Evolutionary conservation across 2,888 invertebrate genomes (phyloP).

Genomic region (Himalopsyche kuldschensis): DNA sequence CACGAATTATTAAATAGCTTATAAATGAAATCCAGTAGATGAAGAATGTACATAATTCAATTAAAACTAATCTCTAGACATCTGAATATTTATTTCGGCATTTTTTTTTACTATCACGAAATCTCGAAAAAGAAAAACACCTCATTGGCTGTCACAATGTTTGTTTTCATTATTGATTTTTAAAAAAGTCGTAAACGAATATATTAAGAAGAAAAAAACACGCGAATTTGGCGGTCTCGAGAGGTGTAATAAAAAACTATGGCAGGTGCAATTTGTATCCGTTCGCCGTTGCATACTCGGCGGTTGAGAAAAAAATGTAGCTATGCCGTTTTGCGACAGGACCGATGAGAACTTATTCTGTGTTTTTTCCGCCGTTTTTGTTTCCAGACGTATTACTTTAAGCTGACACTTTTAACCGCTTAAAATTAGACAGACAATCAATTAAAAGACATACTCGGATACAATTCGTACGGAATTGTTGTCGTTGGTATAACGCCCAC

Average conservation of each 20-base stretch:
- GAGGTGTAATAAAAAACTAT: background rate
- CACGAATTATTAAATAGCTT: too few species aligned
- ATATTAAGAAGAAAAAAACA: background rate
- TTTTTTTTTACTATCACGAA: background rate
- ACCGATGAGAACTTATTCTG: background rate
- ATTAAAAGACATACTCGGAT: background rate
- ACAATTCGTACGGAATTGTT: too few species aligned
- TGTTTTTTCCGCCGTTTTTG: background rate
- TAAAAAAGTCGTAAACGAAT: background rate
- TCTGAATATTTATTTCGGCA: background rate
- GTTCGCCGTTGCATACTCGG: background rate
- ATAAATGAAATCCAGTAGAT: too few species aligned
- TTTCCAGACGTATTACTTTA: background rate
- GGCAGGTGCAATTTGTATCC: background rate
- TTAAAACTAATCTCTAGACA: background rate
- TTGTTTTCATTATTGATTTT: background rate
- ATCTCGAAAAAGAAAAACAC: background rate
- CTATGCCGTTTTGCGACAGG: background rate
- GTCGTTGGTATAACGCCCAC: too few species aligned
- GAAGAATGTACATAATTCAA: background rate
- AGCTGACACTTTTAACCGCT: background rate
- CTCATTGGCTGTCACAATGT: background rate
- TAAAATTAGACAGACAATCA: background rate
- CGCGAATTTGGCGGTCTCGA: background rate
- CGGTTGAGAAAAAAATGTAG: background rate